A percentile compares a stretch with the other conserved stretches of the same genome.
Conservation (phyloP, 2,888 invertebrate genomes). For the Operophtera brumata region DNA sequence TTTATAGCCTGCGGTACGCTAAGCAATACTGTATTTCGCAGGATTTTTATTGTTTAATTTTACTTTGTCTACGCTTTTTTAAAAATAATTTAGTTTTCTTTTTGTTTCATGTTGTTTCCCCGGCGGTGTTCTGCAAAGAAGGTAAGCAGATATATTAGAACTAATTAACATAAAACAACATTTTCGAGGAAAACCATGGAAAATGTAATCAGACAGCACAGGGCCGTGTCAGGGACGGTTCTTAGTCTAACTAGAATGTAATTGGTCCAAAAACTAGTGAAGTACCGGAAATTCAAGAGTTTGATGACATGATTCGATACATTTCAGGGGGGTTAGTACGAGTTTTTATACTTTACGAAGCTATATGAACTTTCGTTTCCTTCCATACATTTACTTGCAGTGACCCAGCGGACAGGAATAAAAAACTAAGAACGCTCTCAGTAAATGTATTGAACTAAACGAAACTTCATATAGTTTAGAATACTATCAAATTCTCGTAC, state of each 20-base stretch:
- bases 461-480: no score
- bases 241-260: background rate
- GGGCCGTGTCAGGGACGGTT: background rate
- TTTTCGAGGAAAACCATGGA: background rate
- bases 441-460: no score
- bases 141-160: constrained; percentile 14
- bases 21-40: background rate
- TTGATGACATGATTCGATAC: no score
- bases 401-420: no score
- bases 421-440: no score
- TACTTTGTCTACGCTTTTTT: background rate
- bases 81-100: constrained; percentile 11
- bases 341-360: no score
- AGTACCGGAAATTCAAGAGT: background rate
- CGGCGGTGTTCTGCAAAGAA: constrained; percentile 22
- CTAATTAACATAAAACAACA: constrained; percentile 4
- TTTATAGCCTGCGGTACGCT: background rate
- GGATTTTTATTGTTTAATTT: background rate
- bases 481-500: no score
- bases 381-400: no score
- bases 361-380: no score
- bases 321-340: no score
- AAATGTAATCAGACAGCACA: background rate
- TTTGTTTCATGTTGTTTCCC: constrained; percentile 21
- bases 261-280: background rate